Conservation (phyloP, 2,888 invertebrate species). For the Punctoribates punctum region DNA sequence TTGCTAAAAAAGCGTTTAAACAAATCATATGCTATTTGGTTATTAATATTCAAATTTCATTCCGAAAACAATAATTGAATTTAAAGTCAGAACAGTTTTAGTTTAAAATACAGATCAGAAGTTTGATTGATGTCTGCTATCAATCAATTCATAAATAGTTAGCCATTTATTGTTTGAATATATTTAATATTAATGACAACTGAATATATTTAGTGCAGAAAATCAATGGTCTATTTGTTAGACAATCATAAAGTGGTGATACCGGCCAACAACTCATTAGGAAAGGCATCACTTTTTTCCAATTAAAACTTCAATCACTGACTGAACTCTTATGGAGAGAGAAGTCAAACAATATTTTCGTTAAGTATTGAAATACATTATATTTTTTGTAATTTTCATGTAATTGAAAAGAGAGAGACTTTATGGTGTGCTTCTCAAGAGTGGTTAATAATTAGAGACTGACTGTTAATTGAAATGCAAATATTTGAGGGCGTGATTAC, state of each 20-base stretch:
- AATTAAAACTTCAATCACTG: conserved; percentile 1
- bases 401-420: neutral
- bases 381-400: neutral
- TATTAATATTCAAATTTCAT: no score
- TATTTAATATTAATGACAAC: neutral
- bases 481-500: conserved; percentile 29
- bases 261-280: neutral
- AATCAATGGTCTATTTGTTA: neutral
- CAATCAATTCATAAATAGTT: neutral
- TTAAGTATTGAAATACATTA: neutral
- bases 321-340: no score
- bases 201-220: neutral
- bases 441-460: conserved; percentile 24
- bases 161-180: neutral
- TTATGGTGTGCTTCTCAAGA: neutral
- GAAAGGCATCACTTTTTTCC: neutral
- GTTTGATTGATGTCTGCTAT: conserved; percentile 13
- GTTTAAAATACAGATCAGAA: neutral
- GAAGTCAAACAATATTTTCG: neutral
- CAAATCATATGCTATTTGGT: no score
- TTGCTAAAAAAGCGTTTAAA: neutral
- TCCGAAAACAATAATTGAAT: neutral
- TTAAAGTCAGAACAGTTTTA: neutral
- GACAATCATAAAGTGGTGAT: no score
- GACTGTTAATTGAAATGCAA: conserved; percentile 29